Base-by-base conservation (phyloP, 2,888 invertebrate genomes). In the Bombyx huttoni region DNA sequence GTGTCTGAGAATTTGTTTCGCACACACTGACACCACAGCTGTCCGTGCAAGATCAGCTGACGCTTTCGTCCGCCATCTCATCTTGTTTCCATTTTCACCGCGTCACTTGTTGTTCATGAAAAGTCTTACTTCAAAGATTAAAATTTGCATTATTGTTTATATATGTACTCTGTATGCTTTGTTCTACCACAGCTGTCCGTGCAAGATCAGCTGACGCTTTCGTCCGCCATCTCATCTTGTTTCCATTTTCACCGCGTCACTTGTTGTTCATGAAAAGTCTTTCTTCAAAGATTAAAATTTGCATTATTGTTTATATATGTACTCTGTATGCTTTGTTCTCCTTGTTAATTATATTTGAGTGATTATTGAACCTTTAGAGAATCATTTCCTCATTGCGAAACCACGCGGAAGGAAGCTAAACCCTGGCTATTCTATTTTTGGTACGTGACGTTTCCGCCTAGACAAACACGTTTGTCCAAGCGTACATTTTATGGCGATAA, bases 31-130 rank as follows among this genome's bases (percentile, higher is more conserved):
- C 12, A 12, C 63, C 67, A 75, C 80, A 82, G 79, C 80, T 82
- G 81, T 76, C 82, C 81, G 78, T 75, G 84, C 79, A 78, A 83
- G 69, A 87, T 87, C 88, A 88, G 88, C 88, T 88, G 88, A 86
- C 82, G 80, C 65, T 61, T 69, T 71, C 24, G 77, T 71, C 84
- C 70, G 87, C 87, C 87, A 88, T 88, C 81, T 88, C 88, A 80
- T 76, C 67, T 71, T 80, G 78, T 76, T 66, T 72, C 70, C 68
- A 74, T 76, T 77, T 73, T 78, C 67, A 78, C 68, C 69, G 81
- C 86, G 87, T 87, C 87, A 86, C 78, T 24, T 78, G 75, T 67
- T 64, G 65, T 72, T 85, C 83, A 84, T 84, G 86, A 77, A 70
- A 70, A 67, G 73, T 73, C 68, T 78, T 76, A 73, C 75, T 75